Conservation (phyloP, 2,888 invertebrate species). For the Ischnus inquisitorius region DNA sequence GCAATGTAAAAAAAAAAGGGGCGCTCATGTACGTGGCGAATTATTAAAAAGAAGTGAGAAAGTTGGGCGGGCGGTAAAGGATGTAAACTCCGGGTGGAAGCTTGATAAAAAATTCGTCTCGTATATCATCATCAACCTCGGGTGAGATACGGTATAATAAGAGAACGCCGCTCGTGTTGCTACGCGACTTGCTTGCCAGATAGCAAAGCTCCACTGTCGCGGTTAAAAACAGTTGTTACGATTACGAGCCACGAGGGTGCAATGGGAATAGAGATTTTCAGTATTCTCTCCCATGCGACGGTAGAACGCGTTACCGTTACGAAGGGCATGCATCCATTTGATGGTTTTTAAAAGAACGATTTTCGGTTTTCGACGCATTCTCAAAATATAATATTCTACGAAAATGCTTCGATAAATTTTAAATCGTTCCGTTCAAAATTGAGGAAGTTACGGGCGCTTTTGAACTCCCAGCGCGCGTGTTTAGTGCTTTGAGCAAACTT, state of each 20-base stretch:
- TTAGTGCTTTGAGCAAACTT: too few species aligned
- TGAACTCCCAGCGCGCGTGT: too few species aligned
- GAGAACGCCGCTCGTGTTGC: conserved; percentile 2
- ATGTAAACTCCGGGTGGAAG: conserved; percentile 22
- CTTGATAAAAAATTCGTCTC: conserved; percentile 55
- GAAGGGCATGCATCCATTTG: too few species aligned
- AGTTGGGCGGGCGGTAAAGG: background rate
- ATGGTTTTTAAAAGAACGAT: too few species aligned
- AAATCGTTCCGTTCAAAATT: too few species aligned
- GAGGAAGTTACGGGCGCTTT: too few species aligned
- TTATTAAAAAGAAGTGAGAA: background rate
- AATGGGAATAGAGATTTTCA: background rate
- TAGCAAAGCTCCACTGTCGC: background rate
- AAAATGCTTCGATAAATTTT: too few species aligned
- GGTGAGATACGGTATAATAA: conserved; percentile 25
- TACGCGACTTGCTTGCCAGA: background rate
- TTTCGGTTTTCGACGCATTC: too few species aligned
- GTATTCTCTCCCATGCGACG: background rate
- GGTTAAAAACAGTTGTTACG: background rate
- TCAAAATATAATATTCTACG: too few species aligned
- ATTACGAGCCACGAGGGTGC: background rate
- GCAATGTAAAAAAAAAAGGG: background rate
- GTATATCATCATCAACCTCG: conserved; percentile 53
- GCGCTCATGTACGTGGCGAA: background rate
- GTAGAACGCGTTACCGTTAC: too few species aligned